Evolutionary conservation across 2,113 vertebrate species (phyloP), one percentile per base, ranked within the genome.

Genomic region (Heterocephalus glaber): DNA sequence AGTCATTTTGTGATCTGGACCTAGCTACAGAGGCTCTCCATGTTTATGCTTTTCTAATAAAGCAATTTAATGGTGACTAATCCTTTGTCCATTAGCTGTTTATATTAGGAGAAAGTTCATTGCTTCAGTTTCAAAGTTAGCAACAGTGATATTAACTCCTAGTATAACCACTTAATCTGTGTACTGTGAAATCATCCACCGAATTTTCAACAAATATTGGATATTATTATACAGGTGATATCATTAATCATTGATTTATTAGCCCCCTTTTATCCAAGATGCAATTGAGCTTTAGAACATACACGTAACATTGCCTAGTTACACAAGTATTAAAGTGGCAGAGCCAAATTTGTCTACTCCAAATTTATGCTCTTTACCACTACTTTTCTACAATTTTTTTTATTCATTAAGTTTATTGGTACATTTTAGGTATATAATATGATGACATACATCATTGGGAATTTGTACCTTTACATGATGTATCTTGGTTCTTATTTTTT

Each of bases 41-140:
- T 92, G 76, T 90, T 89, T 93, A 76, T 63, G 95, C 14, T 93
- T 95, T 86, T 70, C 22, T 92, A 84, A 49, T 86, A 89, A 96
- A 90, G 52, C 33, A 35, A 11, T 63, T 30, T 38, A 82, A 66
- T 60, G 30, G 24, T 84, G 56, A 89, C 30, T 79, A 82, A 86
- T 44, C 38, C 70, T 89, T 86, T 86, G 19, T 80, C 68, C 41
- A 74, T 82, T 92, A 87, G 60, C 19, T 86, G 4, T 95, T 95
- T 76, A 93, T 10, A 81, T 70, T 89, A 84, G 44, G 56, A 89
- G 60, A 94, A 94, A 74, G 47, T 16, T 5, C 66, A 81, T 60
- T 85, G 20, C 33, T 96, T 92, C 88, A 56, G 24, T 77, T 30
- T 90, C 60, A 70, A 61, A 90, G 33, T 70, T 60, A 95, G n/a